A percentile compares a stretch with the other conserved stretches of the same genome.
phyloP scores from a whole-genome alignment of 2,113 vertebrate species.

The Copsychus sechellarum region DNA sequence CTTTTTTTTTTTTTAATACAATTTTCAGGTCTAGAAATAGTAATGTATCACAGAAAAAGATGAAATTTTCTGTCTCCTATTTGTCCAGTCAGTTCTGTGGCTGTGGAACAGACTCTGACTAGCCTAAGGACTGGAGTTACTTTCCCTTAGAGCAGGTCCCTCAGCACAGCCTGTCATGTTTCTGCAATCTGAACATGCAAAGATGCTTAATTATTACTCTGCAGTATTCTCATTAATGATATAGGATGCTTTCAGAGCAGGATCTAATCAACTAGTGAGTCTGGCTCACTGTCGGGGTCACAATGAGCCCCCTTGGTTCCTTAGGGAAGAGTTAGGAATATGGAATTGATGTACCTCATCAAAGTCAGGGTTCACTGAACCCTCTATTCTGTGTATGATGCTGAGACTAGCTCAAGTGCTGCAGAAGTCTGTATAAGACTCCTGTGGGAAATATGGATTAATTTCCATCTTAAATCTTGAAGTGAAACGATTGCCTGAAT shows the following conservation, averaged over 20 bases:
- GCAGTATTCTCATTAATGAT: not conserved
- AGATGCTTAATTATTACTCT: not conserved
- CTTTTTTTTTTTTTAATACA: not conserved
- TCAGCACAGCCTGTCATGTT: not conserved
- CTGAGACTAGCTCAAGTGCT: not conserved
- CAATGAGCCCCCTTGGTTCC: not conserved
- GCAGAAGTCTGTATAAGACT: not conserved
- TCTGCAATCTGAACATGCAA: not conserved
- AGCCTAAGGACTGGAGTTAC: not conserved
- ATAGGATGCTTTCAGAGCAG: not conserved
- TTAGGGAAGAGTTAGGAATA: not conserved
- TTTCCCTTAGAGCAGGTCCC: not conserved
- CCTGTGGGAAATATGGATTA: not conserved
- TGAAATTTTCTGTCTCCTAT: not conserved
- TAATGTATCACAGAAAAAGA: not conserved
- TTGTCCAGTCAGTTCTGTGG: not conserved
- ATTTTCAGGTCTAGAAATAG: not conserved
- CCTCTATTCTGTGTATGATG: not conserved
- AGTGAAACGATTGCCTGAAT: not conserved
- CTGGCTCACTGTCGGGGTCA: not conserved
- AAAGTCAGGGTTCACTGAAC: slow-evolving; percentile 11
- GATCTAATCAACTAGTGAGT: not conserved
- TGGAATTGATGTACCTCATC: not conserved
- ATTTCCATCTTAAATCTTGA: slow-evolving; percentile 20
- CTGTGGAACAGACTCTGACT: not conserved